Conservation (phyloP, 2,797 vertebrate species). For the Staurois parvus region DNA sequence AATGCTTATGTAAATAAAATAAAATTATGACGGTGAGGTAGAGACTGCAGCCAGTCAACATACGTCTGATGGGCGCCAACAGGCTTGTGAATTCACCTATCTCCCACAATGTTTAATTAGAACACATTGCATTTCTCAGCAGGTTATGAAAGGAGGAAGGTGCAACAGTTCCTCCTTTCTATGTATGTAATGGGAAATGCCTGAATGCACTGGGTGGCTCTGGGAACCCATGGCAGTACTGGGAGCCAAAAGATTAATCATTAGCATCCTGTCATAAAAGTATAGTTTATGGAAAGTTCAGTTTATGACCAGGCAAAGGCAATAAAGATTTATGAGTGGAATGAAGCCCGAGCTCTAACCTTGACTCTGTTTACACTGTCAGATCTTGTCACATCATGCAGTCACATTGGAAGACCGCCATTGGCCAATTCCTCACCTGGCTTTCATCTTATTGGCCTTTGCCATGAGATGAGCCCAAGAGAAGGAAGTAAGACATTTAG, state of each 20-base stretch:
- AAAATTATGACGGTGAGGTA: too few species aligned
- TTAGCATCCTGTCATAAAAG: slow-evolving; percentile 67
- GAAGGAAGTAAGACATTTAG: slow-evolving; percentile 46
- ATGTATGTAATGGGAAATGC: slow-evolving; percentile 51
- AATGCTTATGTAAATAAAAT: too few species aligned
- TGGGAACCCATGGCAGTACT: slow-evolving; percentile 54
- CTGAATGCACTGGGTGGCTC: slow-evolving; percentile 36
- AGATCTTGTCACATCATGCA: slow-evolving; percentile 66
- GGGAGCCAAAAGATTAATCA: slow-evolving; percentile 65
- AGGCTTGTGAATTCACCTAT: slow-evolving; percentile 35
- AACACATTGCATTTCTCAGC: slow-evolving; percentile 49
- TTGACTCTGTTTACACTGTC: slow-evolving; percentile 71
- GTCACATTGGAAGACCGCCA: slow-evolving; percentile 59
- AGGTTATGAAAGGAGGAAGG: slow-evolving; percentile 56
- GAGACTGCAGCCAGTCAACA: too few species aligned
- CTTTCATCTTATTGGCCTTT: neutral
- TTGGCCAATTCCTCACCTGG: slow-evolving; percentile 33
- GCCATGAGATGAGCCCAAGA: slow-evolving; percentile 5
- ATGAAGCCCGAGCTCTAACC: slow-evolving; percentile 71
- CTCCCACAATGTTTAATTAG: slow-evolving; percentile 51
- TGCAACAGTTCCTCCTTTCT: slow-evolving; percentile 36
- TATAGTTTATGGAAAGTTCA: slow-evolving; percentile 68
- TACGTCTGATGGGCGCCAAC: neutral
- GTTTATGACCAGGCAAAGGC: slow-evolving; percentile 62
- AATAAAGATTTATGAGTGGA: slow-evolving; percentile 70